phyloP scores from a whole-genome alignment of 2,797 vertebrate species.

The Syndactyla subalaris region DNA sequence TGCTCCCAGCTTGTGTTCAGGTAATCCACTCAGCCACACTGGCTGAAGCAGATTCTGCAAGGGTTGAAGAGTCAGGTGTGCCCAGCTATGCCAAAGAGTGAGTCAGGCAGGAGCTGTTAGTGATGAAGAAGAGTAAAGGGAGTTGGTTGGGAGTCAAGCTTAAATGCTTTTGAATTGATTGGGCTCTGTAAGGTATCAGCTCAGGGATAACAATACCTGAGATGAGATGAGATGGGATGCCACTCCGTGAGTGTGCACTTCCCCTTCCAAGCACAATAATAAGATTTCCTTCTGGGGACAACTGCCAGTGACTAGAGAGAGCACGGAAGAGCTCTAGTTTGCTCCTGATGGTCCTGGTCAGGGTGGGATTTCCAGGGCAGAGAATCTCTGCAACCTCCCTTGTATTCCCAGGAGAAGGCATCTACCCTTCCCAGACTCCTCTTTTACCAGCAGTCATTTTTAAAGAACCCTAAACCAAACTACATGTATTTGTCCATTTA shows the following conservation, averaged over 20 bases:
- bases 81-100: not conserved
- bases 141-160: not conserved
- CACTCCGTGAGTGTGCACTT: not conserved
- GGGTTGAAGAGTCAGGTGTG: not conserved
- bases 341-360: not conserved
- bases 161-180: not conserved
- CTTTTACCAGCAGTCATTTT: not conserved
- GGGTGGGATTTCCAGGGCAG: not conserved
- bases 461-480: not conserved
- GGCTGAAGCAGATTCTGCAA: not conserved
- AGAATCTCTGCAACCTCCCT: not conserved
- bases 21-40: not conserved
- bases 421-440: not conserved
- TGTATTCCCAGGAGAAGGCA: not conserved
- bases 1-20: not conserved
- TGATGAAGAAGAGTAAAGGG: not conserved
- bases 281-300: not conserved
- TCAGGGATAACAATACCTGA: not conserved
- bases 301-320: not conserved
- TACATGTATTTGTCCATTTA: not conserved
- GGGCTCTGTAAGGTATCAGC: not conserved
- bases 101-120: not conserved
- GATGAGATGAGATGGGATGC: not conserved
- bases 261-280: not conserved
- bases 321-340: not conserved